Evolutionary conservation across 2,888 invertebrate species (phyloP), one percentile per base, ranked within the genome.

Genomic region (Catotricha subobsoleta): DNA sequence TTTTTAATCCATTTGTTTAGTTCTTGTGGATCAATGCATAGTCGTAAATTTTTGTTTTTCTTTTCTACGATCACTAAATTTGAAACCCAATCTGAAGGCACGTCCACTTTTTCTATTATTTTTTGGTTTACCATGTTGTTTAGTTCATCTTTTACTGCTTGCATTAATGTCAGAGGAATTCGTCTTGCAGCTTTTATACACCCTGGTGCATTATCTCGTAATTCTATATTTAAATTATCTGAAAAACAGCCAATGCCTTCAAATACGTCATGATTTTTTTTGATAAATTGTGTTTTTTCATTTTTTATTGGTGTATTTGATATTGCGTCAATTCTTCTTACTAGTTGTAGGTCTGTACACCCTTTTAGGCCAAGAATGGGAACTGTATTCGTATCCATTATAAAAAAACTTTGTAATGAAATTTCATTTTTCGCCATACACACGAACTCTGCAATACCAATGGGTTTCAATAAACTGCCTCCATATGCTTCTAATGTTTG

Each of bases 221-320:
- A 12, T 28, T 35, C 13, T 27, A 41, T 41, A 16, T 35, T 18
- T 18, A 18, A 40, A n/a, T 39, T 20, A 21, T 20, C 13, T 10
- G 5, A 8, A 33, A 40, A 33, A 9, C 8, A 13, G 2, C 40
- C 40, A 2, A 33, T 2, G 5, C 38, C 38, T n/a, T 29, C 8
- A 19, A 38, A 28, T 37, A 37, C 16, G 12, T 23, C 27, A n/a
- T 16, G 12, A 16, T 37, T 27, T 18, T 18, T 15, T 8, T 16
- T 8, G 2, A 37, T 16, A 4, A 27, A 31, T 40, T 47, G 10
- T 44, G 40, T 3, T 43, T 43, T n/a, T 42, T 42, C 18, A 41
- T 39, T 9, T 30, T 33, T 10, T 20, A n/a, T n/a, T n/a, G n/a
- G n/a, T n/a, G n/a, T n/a, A n/a, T n/a, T n/a, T n/a, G n/a, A n/a